phyloP scores from a whole-genome alignment of 2,888 invertebrate species.

The Cataglyphis altisquamis region DNA sequence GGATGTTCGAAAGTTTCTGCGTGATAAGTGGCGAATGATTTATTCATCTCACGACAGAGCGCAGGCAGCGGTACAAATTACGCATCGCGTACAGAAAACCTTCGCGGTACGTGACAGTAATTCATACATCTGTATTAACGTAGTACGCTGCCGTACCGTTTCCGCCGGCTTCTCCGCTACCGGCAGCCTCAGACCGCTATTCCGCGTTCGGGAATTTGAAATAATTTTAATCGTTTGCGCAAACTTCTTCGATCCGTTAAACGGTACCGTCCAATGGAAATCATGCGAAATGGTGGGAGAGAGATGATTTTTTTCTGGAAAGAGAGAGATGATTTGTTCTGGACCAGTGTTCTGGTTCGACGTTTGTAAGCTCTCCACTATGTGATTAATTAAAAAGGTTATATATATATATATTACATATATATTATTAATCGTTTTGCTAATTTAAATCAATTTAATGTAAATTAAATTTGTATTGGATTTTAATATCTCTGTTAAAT shows the following conservation, averaged over 20 bases:
- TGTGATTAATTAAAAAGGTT: conserved; percentile 22
- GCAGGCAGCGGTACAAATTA: conserved; percentile 75
- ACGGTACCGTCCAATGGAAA: not conserved
- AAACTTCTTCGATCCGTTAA: conserved; percentile 50
- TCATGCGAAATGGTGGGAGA: conserved; percentile 12
- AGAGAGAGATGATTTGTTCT: conserved; percentile 22
- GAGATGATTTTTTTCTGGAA: not conserved
- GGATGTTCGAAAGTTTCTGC: conserved; percentile 71
- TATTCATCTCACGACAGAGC: conserved; percentile 74
- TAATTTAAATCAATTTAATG: not conserved
- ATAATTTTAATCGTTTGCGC: conserved; percentile 59
- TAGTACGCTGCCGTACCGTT: conserved; percentile 25
- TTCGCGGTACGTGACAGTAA: conserved; percentile 75
- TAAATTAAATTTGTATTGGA: conserved; percentile 1
- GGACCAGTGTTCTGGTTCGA: not conserved
- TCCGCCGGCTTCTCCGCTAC: conserved; percentile 48
- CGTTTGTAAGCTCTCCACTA: not conserved
- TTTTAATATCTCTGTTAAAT: conserved; percentile 4
- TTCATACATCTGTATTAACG: conserved; percentile 75
- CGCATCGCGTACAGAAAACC: conserved; percentile 77
- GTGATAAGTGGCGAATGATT: conserved; percentile 76
- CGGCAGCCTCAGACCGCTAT: conserved; percentile 21
- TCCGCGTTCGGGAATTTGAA: conserved; percentile 47
- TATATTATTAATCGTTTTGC: not conserved
- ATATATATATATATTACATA: not conserved